Evolutionary conservation across 2,888 invertebrate species (phyloP).

Genomic region (Lithophane semibrunnea): DNA sequence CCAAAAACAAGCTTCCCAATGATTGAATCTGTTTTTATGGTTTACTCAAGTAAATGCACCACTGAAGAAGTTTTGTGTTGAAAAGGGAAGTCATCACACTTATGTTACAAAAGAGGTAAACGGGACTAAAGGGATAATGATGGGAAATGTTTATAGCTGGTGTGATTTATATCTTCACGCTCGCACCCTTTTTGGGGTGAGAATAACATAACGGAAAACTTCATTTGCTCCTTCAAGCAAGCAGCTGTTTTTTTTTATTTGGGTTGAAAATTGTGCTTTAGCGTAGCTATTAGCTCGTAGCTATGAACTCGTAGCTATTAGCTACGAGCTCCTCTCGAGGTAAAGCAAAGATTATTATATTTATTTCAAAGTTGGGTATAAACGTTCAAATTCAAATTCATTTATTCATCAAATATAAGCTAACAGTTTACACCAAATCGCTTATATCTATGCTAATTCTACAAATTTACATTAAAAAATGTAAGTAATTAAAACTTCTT

Average conservation of each 20-base stretch:
- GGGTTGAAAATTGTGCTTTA: background rate
- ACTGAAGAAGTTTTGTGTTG: slow-evolving; percentile 38
- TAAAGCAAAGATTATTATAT: background rate
- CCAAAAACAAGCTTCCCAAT: slow-evolving; percentile 56
- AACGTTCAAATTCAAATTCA: too few species aligned
- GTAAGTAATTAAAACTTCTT: too few species aligned
- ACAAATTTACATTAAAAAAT: too few species aligned
- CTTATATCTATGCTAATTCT: too few species aligned
- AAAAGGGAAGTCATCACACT: slow-evolving; percentile 57
- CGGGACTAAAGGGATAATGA: slow-evolving; percentile 43
- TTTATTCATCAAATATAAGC: too few species aligned
- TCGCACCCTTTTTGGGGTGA: slow-evolving; percentile 12
- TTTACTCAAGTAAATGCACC: slow-evolving; percentile 57
- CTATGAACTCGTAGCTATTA: too few species aligned
- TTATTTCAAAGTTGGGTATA: background rate
- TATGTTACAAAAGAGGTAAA: slow-evolving; percentile 45
- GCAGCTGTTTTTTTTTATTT: background rate
- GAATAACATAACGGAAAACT: slow-evolving; percentile 15
- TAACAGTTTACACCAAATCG: too few species aligned
- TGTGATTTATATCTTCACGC: slow-evolving; percentile 45
- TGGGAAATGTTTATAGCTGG: slow-evolving; percentile 36
- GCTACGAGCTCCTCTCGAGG: too few species aligned
- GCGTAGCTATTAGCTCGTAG: too few species aligned
- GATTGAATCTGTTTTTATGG: slow-evolving; percentile 57
- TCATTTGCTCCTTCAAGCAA: background rate